These are phyloP conservation scores for Synanthedon andrenaeformis DNA, from an alignment of 2,888 invertebrate genomes.

Conservation along the genomic window DNA sequence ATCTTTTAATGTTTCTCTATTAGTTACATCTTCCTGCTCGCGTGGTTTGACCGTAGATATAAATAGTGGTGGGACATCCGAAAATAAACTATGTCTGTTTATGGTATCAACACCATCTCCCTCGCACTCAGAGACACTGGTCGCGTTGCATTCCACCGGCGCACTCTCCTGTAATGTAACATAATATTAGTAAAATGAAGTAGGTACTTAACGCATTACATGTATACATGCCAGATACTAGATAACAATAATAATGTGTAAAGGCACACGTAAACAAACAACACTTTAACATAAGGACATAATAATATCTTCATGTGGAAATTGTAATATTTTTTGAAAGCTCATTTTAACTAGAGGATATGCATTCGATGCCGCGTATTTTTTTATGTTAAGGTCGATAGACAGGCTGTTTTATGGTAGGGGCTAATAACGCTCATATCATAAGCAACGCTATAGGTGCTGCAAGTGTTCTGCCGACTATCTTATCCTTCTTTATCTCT, in stretches of 20 bases:
- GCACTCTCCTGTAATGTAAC: constrained; percentile 7
- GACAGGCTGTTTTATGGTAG: no score
- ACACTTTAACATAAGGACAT: no score
- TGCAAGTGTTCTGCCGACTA: no score
- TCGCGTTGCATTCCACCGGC: constrained; percentile 15
- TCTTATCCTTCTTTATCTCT: no score
- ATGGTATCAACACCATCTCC: constrained; percentile 26
- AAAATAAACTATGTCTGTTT: constrained; percentile 53
- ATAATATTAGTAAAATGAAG: not conserved
- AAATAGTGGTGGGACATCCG: constrained; percentile 37
- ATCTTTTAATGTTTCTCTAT: constrained; percentile 50
- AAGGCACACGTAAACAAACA: not conserved
- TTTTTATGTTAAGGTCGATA: no score
- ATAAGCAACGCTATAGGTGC: no score
- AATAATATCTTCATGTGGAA: no score
- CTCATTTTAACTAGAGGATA: no score
- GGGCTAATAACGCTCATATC: no score
- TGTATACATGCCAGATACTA: not conserved
- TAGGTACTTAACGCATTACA: not conserved
- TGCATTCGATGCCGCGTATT: no score
- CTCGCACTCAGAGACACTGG: constrained; percentile 7
- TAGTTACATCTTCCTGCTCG: constrained; percentile 59
- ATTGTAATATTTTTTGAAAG: no score
- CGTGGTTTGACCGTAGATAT: constrained; percentile 28
- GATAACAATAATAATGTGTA: not conserved